Evolutionary conservation across 2,113 vertebrate species (phyloP).

Genomic region (Laticauda laticaudata): DNA sequence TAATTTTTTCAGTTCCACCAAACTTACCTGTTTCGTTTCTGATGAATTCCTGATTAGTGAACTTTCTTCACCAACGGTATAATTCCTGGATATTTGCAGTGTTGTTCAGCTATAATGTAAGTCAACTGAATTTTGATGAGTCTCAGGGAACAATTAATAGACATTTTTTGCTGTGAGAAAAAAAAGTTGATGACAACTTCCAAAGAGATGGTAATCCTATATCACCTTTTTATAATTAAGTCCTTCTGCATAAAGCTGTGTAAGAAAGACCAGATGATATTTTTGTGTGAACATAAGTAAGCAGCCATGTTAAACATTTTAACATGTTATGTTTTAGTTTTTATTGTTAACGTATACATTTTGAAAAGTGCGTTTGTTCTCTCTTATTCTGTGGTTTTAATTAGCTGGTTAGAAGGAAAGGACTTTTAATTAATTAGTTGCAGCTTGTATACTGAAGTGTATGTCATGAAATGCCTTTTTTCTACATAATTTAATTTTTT

Average conservation of each 20-base stretch:
- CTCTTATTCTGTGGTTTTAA: not conserved
- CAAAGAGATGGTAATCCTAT: not conserved
- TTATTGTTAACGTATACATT: not conserved
- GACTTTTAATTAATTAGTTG: not conserved
- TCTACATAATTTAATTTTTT: not conserved
- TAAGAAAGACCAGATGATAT: not conserved
- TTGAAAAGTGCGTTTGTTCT: not conserved
- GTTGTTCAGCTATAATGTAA: not conserved
- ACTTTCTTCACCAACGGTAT: not conserved
- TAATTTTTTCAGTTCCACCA: not conserved
- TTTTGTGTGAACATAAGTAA: not conserved
- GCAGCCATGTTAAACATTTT: not conserved
- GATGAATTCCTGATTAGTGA: not conserved
- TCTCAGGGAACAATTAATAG: not conserved
- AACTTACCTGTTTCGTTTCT: slow-evolving; percentile 30
- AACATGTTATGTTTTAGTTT: not conserved
- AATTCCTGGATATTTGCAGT: not conserved
- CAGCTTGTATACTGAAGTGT: not conserved
- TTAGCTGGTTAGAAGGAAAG: not conserved
- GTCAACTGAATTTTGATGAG: not conserved
- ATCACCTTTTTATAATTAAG: not conserved
- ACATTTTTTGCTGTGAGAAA: not conserved
- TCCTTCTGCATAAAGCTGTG: not conserved
- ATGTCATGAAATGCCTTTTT: not conserved
- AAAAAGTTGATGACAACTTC: not conserved